Base-by-base conservation (phyloP, 2,797 vertebrate genomes). In the Rousettus madagascariensis region DNA sequence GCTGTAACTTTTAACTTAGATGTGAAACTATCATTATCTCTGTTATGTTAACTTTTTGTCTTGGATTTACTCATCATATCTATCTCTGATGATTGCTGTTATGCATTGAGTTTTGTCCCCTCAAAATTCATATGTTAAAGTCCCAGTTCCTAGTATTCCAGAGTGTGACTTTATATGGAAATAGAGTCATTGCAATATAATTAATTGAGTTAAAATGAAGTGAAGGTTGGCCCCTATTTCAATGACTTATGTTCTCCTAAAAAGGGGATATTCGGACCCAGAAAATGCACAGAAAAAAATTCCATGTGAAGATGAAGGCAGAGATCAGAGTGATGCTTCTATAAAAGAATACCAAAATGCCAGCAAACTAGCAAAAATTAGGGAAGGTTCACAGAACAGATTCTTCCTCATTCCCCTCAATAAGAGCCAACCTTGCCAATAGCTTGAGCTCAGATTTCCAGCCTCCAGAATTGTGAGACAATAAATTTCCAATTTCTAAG, bases 1-100 rank as follows among this genome's bases (percentile, higher is more conserved):
- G 36, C 85, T 82, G 51, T 13, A 61, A 61, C 33, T 86, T 91
- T 92, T 86, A 78, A 78, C 41, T 89, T 86, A 71, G 80, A 28
- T 28, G 19, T 16, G 66, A 68, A 65, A 78, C 26, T 61, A 28
- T 83, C 6, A 30, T 46, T 71, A 43, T 24, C 19, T 68, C 53
- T 38, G 17, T 68, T 46, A 53, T 38, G 17, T 53, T 86, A 53
- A 46, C 0, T 33, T 72, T 82, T 71, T 83, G 41, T 82, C 17
- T 78, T 55, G n/a, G 22, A 65, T 78, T 91, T 71, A 49, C 19
- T 82, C 41, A 86, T 46, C 28, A 46, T 20, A 57, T 26, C 26
- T 33, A 51, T 78, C 2, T 78, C 19, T 65, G 22, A n/a, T 74
- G 30, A 87, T 36, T n/a, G 19, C 24, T 74, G 8, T 46, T 74